Percentiles rank a stretch among this genome's conserved stretches.
phyloP scores from a whole-genome alignment of 2,113 vertebrate genomes.

The Epinephelus lanceolatus region DNA sequence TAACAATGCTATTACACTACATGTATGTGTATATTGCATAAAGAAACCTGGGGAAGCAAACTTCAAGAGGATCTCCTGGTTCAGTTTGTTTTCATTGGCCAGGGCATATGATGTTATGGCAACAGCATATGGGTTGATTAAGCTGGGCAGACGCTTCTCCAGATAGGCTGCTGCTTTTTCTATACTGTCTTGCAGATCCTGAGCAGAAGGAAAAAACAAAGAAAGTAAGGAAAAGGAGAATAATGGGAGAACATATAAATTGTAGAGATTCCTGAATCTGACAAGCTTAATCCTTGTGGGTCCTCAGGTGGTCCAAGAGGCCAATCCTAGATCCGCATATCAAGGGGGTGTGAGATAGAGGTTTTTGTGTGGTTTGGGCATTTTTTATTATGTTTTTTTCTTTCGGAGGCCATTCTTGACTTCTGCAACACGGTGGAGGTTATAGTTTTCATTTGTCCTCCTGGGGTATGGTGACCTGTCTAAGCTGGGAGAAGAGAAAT shows the following conservation, averaged over 20 bases:
- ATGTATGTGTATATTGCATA: neutral
- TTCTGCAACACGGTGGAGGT: no score
- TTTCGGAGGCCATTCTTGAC: no score
- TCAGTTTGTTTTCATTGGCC: slow-evolving; percentile 74
- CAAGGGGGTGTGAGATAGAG: no score
- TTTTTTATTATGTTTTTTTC: no score
- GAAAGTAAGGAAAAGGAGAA: neutral
- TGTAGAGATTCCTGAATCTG: no score
- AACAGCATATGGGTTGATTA: slow-evolving; percentile 89
- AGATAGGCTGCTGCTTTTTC: slow-evolving; percentile 83
- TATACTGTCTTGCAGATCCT: slow-evolving; percentile 84
- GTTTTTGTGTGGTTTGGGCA: no score
- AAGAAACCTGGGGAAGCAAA: slow-evolving; percentile 80
- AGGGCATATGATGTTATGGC: slow-evolving; percentile 90
- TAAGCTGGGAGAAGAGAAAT: no score
- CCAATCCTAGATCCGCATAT: no score
- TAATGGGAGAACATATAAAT: neutral
- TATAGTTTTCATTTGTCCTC: no score
- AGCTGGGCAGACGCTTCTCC: slow-evolving; percentile 58
- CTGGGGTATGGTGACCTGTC: no score
- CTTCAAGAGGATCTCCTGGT: slow-evolving; percentile 68
- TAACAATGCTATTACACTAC: neutral
- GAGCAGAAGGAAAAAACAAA: neutral
- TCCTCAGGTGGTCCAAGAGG: no score
- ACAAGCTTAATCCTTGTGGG: no score